Evolutionary conservation across 2,888 invertebrate genomes (phyloP).

Genomic region (Malthinus flaveolus): DNA sequence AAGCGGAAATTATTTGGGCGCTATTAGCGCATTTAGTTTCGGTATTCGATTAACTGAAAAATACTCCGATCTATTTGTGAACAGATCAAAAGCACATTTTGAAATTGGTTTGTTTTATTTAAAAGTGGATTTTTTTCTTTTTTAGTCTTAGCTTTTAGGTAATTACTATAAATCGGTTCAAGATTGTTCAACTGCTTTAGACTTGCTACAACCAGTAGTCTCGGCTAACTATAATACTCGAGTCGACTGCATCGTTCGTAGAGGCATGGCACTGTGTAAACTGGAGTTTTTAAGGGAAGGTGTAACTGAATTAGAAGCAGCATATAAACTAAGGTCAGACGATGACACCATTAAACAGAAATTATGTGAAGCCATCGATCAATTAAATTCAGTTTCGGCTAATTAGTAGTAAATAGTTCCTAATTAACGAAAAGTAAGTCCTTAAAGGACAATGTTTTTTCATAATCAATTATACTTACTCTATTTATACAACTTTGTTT

Average conservation of each 20-base stretch:
- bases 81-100: slow-evolving; percentile 80
- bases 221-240: slow-evolving; percentile 71
- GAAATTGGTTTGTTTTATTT: slow-evolving; percentile 49
- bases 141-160: slow-evolving; percentile 51
- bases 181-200: slow-evolving; percentile 70
- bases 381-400: slow-evolving; percentile 7
- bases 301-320: slow-evolving; percentile 74
- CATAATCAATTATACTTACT: too few relatives aligned
- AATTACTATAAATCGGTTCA: slow-evolving; percentile 67
- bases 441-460: too few relatives aligned
- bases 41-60: slow-evolving; percentile 75
- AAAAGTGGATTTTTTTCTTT: not conserved
- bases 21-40: slow-evolving; percentile 80
- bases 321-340: slow-evolving; percentile 67
- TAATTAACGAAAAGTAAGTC: too few relatives aligned
- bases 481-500: too few relatives aligned
- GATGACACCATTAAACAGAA: slow-evolving; percentile 65
- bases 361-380: slow-evolving; percentile 43
- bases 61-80: slow-evolving; percentile 73
- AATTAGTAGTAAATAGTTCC: not conserved
- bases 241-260: slow-evolving; percentile 71
- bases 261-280: slow-evolving; percentile 74
- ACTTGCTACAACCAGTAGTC: slow-evolving; percentile 73
- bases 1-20: slow-evolving; percentile 74
- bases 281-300: slow-evolving; percentile 71